Percentiles rank a stretch among this genome's conserved stretches.
Evolutionary conservation across 2,888 invertebrate species (phyloP).

Genomic region (Gibbula magus): DNA sequence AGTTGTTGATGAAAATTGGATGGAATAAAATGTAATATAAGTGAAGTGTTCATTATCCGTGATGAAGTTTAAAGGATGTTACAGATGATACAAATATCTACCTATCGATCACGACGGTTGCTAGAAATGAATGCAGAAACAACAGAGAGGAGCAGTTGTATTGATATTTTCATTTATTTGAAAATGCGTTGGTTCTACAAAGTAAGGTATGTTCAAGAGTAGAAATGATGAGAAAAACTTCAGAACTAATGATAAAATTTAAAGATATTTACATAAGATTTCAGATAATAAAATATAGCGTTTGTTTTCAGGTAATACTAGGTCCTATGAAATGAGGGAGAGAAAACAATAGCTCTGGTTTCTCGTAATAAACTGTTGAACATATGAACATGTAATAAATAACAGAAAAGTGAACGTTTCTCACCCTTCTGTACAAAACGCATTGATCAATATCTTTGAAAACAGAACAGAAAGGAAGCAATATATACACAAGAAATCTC

Average conservation of each 20-base stretch:
- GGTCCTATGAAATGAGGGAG: background rate
- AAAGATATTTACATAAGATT: background rate
- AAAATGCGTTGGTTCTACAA: conserved; percentile 3
- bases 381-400: conserved; percentile 25
- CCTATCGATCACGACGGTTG: too few relatives aligned
- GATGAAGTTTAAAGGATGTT: too few relatives aligned
- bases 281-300: conserved; percentile 2
- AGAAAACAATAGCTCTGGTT: background rate
- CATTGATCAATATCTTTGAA: background rate
- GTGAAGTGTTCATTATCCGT: too few relatives aligned
- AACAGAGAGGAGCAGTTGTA: too few relatives aligned
- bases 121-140: too few relatives aligned
- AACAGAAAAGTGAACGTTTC: background rate
- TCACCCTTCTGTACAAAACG: background rate
- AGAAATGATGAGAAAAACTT: conserved; percentile 7
- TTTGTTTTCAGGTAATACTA: conserved; percentile 18
- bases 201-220: conserved; percentile 3
- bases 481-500: conserved; percentile 14
- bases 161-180: background rate
- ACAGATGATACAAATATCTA: too few relatives aligned
- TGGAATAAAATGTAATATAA: too few relatives aligned
- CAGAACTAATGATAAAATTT: conserved; percentile 5
- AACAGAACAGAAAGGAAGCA: background rate
- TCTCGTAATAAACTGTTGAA: background rate
- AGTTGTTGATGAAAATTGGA: too few relatives aligned